phyloP scores from a whole-genome alignment of 2,888 invertebrate genomes.

The Ochlodes sylvanus region DNA sequence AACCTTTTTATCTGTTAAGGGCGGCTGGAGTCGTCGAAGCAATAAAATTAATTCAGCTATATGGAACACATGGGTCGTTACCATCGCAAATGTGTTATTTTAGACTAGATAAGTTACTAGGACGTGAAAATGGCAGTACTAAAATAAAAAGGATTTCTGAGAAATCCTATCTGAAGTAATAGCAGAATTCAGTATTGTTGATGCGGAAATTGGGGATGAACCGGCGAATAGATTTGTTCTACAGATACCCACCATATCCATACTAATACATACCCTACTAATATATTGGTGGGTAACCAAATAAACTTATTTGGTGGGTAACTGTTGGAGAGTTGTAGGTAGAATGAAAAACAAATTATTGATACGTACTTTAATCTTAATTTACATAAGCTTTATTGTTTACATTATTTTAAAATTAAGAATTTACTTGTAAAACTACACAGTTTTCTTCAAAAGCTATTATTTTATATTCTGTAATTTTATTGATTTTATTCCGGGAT shows the following conservation, averaged over 20 bases:
- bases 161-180: neutral
- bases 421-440: too few relatives aligned
- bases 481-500: too few relatives aligned
- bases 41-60: constrained; percentile 7
- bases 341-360: too few relatives aligned
- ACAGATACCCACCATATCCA: neutral
- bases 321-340: too few relatives aligned
- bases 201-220: neutral
- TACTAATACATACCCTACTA: too few relatives aligned
- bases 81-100: neutral
- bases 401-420: too few relatives aligned
- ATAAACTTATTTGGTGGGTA: too few relatives aligned
- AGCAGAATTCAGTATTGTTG: neutral
- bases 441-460: too few relatives aligned
- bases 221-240: neutral
- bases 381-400: too few relatives aligned
- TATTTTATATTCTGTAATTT: too few relatives aligned
- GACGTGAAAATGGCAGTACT: neutral
- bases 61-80: neutral
- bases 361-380: too few relatives aligned
- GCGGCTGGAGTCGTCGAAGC: neutral
- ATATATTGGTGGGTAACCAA: too few relatives aligned
- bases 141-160: neutral
- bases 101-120: neutral
- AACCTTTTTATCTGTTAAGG: constrained; percentile 5